Evolutionary conservation across 2,113 vertebrate species (phyloP).

Genomic region (Condylura cristata): DNA sequence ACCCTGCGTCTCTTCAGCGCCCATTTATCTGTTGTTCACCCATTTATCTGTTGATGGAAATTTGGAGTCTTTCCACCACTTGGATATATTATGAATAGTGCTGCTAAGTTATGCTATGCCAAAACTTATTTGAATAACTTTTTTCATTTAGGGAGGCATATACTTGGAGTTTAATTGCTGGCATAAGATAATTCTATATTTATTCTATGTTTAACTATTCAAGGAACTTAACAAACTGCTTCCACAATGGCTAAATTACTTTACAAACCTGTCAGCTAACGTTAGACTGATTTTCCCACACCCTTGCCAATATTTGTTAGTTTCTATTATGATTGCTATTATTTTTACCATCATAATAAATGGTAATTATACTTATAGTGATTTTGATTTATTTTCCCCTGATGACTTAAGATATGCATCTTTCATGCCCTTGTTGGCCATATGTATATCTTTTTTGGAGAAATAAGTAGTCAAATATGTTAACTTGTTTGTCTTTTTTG

Average conservation of each 20-base stretch:
- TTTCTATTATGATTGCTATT: background rate
- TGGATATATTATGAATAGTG: background rate
- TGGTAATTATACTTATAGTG: background rate
- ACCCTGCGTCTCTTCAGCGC: background rate
- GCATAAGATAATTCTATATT: background rate
- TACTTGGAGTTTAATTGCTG: background rate
- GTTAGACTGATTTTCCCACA: background rate
- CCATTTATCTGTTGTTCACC: too few species aligned
- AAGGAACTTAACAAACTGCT: background rate
- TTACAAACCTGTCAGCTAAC: background rate
- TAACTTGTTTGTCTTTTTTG: background rate
- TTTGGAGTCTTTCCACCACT: background rate
- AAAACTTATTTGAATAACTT: background rate
- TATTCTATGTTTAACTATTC: background rate
- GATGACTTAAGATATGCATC: background rate
- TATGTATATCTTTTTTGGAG: background rate
- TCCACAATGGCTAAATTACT: background rate
- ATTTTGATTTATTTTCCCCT: background rate
- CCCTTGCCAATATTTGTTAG: background rate
- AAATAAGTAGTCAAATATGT: background rate
- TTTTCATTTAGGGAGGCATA: background rate
- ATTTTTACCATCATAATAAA: background rate
- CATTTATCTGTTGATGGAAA: background rate
- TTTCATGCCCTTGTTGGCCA: background rate
- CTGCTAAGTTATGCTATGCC: background rate